phyloP scores from a whole-genome alignment of 1,140 invertebrate species.

The Heliconius congener region DNA sequence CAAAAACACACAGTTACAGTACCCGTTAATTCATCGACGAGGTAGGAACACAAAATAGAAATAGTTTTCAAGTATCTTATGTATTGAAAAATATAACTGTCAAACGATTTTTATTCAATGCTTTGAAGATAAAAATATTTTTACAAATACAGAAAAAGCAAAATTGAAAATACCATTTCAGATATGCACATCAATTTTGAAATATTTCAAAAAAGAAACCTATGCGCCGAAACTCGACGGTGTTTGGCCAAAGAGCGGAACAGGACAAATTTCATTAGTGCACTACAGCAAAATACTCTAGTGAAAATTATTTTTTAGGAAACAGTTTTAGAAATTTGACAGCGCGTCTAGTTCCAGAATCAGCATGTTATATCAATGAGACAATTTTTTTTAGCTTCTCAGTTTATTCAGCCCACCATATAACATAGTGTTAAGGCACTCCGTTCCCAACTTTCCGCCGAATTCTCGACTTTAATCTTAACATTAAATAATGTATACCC shows the following conservation, averaged over 20 bases:
- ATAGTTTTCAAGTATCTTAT: conserved; percentile 12
- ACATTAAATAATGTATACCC: no score
- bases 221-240: conserved; percentile 8
- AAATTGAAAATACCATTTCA: conserved; percentile 12
- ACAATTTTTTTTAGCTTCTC: conserved; percentile 23
- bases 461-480: no score
- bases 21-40: background rate
- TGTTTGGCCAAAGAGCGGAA: conserved; percentile 17
- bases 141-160: conserved; percentile 14
- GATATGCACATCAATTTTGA: conserved; percentile 12
- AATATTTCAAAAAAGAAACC: conserved; percentile 11
- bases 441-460: no score
- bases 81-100: conserved; percentile 14
- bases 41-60: background rate
- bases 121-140: conserved; percentile 11
- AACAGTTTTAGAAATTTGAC: conserved; percentile 33
- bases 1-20: background rate
- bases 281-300: conserved; percentile 26
- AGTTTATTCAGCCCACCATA: no score
- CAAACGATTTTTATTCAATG: conserved; percentile 10
- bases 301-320: conserved; percentile 36
- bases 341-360: conserved; percentile 5
- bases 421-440: no score
- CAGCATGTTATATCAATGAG: conserved; percentile 26
- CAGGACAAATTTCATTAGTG: conserved; percentile 22